Evolutionary conservation across 2,797 vertebrate species (phyloP).

Genomic region (Poecilia picta): DNA sequence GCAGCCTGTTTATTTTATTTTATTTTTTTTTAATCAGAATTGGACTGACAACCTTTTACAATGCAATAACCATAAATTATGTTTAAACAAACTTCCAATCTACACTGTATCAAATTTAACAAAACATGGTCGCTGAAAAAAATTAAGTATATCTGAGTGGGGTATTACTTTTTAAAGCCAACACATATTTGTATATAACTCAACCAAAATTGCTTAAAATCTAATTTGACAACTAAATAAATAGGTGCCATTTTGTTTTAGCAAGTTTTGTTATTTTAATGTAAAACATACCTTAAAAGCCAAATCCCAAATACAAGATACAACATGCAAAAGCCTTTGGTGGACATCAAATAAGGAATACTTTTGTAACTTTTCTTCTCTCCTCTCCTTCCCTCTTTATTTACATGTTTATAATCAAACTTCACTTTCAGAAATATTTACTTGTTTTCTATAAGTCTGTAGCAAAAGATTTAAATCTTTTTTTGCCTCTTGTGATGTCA

Average conservation of each 20-base stretch:
- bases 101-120: background rate
- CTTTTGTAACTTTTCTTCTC: background rate
- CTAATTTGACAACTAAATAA: background rate
- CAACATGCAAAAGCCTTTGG: background rate
- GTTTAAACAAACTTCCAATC: background rate
- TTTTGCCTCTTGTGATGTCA: background rate
- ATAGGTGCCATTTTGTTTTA: background rate
- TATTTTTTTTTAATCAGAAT: background rate
- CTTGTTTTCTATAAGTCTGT: background rate
- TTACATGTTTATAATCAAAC: background rate
- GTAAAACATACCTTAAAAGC: background rate
- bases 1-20: background rate
- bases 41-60: background rate
- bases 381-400: background rate
- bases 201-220: background rate
- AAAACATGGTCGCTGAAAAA: background rate
- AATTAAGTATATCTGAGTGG: background rate
- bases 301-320: background rate
- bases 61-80: background rate
- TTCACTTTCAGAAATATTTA: background rate
- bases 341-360: background rate
- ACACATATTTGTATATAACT: background rate
- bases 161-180: background rate
- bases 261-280: background rate
- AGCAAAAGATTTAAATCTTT: background rate